Percentiles rank a stretch among this genome's conserved stretches.
These are phyloP conservation scores for Peromyscus californicus DNA, from an alignment of 2,113 vertebrate genomes.

Conservation along the genomic window DNA sequence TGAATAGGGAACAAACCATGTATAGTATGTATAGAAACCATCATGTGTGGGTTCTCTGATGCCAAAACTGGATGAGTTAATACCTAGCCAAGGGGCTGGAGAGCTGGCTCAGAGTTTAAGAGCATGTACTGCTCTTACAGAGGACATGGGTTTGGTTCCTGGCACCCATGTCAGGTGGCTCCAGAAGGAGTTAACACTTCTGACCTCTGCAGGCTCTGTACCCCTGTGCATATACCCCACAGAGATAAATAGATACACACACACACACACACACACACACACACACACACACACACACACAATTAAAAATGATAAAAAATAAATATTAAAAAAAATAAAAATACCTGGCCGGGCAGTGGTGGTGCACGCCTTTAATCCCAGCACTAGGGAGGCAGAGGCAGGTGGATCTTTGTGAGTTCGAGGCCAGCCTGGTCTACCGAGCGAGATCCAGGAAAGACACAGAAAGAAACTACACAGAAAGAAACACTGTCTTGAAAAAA, in stretches of 20 bases:
- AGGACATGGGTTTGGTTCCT: neutral
- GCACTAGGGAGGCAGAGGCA: too few species aligned
- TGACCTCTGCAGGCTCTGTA: neutral
- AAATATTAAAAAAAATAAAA: neutral
- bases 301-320: neutral
- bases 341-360: too few species aligned
- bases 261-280: neutral
- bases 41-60: neutral
- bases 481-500: too few species aligned
- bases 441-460: too few species aligned
- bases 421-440: too few species aligned
- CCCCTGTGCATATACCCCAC: neutral
- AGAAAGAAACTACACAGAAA: too few species aligned
- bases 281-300: neutral
- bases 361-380: too few species aligned
- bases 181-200: neutral
- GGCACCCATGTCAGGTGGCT: neutral
- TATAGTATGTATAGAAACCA: rapidly evolving
- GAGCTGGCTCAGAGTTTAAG: neutral
- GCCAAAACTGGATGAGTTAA: neutral
- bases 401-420: too few species aligned
- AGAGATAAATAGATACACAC: neutral
- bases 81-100: neutral
- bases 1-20: neutral
- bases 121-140: neutral